Conservation (phyloP, 2,113 vertebrate genomes). For the Alligator sinensis region DNA sequence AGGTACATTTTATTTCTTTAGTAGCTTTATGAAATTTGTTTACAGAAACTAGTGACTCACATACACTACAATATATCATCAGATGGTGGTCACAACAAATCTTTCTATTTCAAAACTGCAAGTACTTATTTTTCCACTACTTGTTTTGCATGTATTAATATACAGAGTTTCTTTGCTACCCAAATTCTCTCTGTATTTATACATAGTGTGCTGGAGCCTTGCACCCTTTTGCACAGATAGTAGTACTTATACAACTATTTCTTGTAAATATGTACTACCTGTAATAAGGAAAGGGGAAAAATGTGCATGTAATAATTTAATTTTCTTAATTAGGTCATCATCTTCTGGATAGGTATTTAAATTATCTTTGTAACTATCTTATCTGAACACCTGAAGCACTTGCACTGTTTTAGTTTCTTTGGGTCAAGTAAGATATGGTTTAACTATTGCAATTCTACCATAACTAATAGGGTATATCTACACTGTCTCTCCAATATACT, state of each 20-base stretch:
- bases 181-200: not conserved
- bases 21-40: not conserved
- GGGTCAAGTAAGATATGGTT: not conserved
- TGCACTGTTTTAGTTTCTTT: not conserved
- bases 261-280: not conserved
- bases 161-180: not conserved
- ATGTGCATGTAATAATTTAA: not conserved
- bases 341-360: not conserved
- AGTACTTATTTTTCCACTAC: not conserved
- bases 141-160: not conserved
- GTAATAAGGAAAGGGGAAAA: not conserved
- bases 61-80: not conserved
- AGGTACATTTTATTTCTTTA: not conserved
- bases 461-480: not conserved
- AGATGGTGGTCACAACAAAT: not conserved
- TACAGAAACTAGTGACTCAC: not conserved
- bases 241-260: not conserved
- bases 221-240: not conserved
- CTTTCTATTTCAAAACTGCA: not conserved
- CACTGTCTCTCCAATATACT: too few species aligned
- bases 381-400: not conserved
- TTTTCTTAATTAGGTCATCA: not conserved
- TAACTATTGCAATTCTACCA: not conserved
- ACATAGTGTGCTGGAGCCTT: not conserved
- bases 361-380: not conserved